These are phyloP conservation scores for Drosophila meridiana DNA, from an alignment of 2,888 invertebrate species.

Conservation along the genomic window DNA sequence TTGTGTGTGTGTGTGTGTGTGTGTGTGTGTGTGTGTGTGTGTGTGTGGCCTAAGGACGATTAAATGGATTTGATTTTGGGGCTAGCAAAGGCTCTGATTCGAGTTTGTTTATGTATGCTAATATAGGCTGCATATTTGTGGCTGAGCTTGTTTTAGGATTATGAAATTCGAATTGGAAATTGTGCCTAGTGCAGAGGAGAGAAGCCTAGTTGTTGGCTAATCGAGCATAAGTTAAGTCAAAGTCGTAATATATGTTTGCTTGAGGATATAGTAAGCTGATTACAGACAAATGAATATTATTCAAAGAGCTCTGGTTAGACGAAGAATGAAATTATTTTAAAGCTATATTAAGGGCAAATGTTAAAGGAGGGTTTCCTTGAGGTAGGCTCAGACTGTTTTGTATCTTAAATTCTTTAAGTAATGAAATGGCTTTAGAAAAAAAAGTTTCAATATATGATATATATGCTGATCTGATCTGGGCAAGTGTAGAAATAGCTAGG, in stretches of 20 bases:
- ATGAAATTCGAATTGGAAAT: slow-evolving; percentile 41
- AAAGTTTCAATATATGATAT: too few species aligned
- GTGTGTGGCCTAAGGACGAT: slow-evolving; percentile 56
- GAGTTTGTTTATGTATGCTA: slow-evolving; percentile 51
- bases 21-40: slow-evolving; percentile 10
- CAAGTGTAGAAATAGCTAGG: too few species aligned
- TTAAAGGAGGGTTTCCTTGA: not conserved
- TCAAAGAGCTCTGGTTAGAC: not conserved
- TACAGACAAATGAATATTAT: not conserved
- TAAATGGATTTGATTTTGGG: slow-evolving; percentile 70
- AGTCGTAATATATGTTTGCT: slow-evolving; percentile 1
- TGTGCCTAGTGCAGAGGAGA: not conserved
- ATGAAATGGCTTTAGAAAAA: too few species aligned
- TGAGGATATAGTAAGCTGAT: not conserved
- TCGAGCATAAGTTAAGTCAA: not conserved
- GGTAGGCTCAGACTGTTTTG: too few species aligned
- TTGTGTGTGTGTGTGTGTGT: too few species aligned
- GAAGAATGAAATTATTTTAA: not conserved
- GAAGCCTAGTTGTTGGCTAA: not conserved
- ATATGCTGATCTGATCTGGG: too few species aligned
- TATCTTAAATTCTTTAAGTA: too few species aligned
- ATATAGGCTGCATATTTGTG: slow-evolving; percentile 55
- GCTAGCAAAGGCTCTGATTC: slow-evolving; percentile 36
- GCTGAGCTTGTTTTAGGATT: slow-evolving; percentile 39
- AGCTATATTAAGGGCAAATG: not conserved